phyloP scores from a whole-genome alignment of 2,888 invertebrate species.

The Ptychoptera contaminata region DNA sequence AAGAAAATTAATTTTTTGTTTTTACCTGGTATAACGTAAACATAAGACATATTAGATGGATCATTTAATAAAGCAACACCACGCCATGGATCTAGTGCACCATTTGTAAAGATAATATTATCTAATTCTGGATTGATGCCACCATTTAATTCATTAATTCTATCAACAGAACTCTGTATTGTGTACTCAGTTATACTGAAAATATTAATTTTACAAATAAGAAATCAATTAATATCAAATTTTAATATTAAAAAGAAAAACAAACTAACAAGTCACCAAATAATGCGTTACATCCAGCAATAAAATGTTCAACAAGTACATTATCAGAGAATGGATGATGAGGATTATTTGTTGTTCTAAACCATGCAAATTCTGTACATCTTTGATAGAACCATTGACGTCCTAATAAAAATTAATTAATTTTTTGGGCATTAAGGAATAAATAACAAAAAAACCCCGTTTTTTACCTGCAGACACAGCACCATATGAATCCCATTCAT shows the following conservation, averaged over 20 bases:
- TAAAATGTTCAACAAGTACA: conserved; percentile 20
- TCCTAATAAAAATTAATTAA: conserved; percentile 29
- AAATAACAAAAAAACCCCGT: neutral
- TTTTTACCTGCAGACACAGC: neutral
- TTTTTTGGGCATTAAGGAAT: neutral
- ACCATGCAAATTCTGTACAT: conserved; percentile 76
- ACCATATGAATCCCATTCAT: neutral
- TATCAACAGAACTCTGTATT: conserved; percentile 12
- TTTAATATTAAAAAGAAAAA: neutral
- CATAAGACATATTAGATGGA: conserved; percentile 6
- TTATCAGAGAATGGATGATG: conserved; percentile 37
- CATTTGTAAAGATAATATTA: conserved; percentile 37
- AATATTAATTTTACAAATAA: neutral
- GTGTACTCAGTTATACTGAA: neutral
- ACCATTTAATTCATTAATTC: conserved; percentile 35
- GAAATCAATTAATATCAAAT: neutral
- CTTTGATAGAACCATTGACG: conserved; percentile 72
- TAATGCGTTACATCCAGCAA: conserved; percentile 19
- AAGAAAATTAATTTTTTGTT: too few relatives aligned
- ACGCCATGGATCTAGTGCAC: conserved; percentile 40
- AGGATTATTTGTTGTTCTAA: conserved; percentile 49
- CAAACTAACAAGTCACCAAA: conserved; percentile 13
- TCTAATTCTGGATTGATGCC: conserved; percentile 29
- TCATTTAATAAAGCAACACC: conserved; percentile 24
- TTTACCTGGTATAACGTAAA: too few relatives aligned